phyloP scores from a whole-genome alignment of 2,113 vertebrate species.

The Climacteris rufus region DNA sequence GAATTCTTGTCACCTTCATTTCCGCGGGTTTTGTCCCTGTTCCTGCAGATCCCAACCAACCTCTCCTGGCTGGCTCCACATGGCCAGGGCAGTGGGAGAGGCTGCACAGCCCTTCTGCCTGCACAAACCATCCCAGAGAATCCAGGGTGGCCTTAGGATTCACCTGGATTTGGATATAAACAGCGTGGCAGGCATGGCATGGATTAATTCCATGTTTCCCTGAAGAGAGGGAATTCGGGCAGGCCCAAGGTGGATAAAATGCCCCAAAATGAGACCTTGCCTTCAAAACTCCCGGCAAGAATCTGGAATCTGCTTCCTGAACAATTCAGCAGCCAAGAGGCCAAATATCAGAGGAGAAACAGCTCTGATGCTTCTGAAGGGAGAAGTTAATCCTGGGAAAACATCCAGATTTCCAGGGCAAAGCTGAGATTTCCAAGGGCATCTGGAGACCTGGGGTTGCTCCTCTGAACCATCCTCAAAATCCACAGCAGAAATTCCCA shows the following conservation, averaged over 20 bases:
- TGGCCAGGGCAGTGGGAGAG: conserved; percentile 7
- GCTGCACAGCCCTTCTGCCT: neutral
- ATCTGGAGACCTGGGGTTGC: neutral
- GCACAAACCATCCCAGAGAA: neutral
- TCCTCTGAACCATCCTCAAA: neutral
- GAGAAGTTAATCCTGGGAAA: neutral
- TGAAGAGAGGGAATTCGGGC: neutral
- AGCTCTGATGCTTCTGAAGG: neutral
- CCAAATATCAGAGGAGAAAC: neutral
- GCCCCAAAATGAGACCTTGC: neutral
- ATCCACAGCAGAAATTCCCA: neutral
- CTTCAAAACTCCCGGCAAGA: neutral
- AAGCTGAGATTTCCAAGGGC: neutral
- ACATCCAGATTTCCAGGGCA: neutral
- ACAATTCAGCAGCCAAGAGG: neutral
- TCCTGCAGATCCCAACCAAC: neutral
- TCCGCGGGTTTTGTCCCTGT: neutral
- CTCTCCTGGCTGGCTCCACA: neutral
- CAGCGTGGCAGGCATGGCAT: neutral
- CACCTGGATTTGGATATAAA: neutral
- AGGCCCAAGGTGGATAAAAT: neutral
- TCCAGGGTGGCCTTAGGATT: neutral
- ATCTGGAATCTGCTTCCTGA: neutral
- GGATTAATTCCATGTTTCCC: neutral
- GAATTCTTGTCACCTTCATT: neutral